These are phyloP conservation scores for Chrysomallon squamiferum DNA, from an alignment of 1,140 invertebrate species.

Conservation along the genomic window DNA sequence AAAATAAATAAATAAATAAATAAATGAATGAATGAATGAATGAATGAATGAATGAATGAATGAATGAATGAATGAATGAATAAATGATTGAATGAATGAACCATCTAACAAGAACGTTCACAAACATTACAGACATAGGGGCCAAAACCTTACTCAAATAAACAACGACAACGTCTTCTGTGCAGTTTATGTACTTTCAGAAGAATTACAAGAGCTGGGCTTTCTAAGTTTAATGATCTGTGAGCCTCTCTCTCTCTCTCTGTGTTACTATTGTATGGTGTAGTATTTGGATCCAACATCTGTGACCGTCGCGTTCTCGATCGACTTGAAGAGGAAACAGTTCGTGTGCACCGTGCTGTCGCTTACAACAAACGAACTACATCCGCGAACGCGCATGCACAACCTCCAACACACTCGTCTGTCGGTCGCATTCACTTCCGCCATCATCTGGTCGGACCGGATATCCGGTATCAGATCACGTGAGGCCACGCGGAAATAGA, in stretches of 20 bases:
- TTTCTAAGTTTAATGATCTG: background rate
- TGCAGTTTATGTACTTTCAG: too few relatives aligned
- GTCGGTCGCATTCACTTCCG: slow-evolving; percentile 14
- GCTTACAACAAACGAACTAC: slow-evolving; percentile 11
- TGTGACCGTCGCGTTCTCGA: background rate
- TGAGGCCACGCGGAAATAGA: slow-evolving; percentile 19
- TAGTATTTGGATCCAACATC: slow-evolving; percentile 13
- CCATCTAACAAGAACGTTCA: too few relatives aligned
- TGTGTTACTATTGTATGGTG: slow-evolving; percentile 1
- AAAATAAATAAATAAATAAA: too few relatives aligned
- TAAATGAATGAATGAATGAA: too few relatives aligned
- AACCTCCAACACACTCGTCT: slow-evolving; percentile 13
- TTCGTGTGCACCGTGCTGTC: background rate
- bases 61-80: too few relatives aligned
- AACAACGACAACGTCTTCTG: too few relatives aligned
- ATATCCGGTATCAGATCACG: slow-evolving; percentile 9
- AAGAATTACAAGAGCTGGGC: background rate
- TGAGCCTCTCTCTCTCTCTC: background rate
- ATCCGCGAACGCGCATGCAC: slow-evolving; percentile 14
- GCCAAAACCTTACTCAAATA: too few relatives aligned
- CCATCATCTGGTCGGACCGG: background rate
- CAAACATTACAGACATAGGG: too few relatives aligned
- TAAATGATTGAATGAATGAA: too few relatives aligned
- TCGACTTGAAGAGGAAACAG: slow-evolving; percentile 4
- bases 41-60: too few relatives aligned